Evolutionary conservation across 2,888 invertebrate species (phyloP).

Genomic region (Phrixothrix hirtus): DNA sequence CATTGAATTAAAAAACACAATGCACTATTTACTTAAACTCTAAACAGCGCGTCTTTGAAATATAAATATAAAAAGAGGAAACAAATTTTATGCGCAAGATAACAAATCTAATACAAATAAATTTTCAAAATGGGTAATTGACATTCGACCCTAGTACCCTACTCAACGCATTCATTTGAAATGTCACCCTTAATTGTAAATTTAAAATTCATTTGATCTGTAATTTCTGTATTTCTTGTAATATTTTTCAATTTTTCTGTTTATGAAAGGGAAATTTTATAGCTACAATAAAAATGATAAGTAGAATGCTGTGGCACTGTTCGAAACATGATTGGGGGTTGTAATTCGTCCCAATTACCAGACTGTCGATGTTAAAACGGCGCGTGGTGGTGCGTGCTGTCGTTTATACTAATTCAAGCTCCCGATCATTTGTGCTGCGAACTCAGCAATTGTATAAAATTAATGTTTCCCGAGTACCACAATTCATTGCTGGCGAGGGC

Average conservation of each 20-base stretch:
- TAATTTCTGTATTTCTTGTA: too few species aligned
- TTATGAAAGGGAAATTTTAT: too few species aligned
- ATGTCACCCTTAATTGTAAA: not conserved
- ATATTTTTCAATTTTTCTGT: too few species aligned
- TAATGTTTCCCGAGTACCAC: constrained; percentile 45
- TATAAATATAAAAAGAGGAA: too few species aligned
- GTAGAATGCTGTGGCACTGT: constrained; percentile 1
- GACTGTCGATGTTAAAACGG: constrained; percentile 46
- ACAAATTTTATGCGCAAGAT: too few species aligned
- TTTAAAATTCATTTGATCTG: too few species aligned
- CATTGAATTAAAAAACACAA: too few species aligned
- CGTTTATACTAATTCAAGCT: constrained; percentile 41
- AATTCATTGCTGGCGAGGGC: constrained; percentile 43
- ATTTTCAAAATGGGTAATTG: not conserved
- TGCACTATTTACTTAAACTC: too few species aligned
- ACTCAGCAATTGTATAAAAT: constrained; percentile 50
- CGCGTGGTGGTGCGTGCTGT: constrained; percentile 36
- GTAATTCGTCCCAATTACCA: constrained; percentile 45
- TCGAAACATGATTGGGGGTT: constrained; percentile 18
- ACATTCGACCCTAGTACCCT: not conserved
- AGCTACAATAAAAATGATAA: not conserved
- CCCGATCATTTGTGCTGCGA: constrained; percentile 45
- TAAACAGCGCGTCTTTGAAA: too few species aligned
- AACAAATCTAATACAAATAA: not conserved
- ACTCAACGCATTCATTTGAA: not conserved